Evolutionary conservation across 2,113 vertebrate genomes (phyloP), one percentile per base, ranked within the genome.

Genomic region (Ranitomeya variabilis): DNA sequence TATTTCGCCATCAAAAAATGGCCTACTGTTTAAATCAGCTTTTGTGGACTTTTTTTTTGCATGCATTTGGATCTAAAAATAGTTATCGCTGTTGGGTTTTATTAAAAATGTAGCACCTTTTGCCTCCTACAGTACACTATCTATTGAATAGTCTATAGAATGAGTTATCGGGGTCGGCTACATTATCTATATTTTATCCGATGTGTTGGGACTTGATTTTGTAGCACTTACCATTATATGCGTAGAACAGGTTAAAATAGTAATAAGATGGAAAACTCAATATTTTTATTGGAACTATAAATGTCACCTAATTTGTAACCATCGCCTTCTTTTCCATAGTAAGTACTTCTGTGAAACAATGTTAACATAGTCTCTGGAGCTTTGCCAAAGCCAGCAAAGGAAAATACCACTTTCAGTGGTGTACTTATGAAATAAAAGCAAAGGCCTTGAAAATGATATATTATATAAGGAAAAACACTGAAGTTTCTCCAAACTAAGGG

Each of bases 251-350:
- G 37, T 64, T 64, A 64, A 64, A 31, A 31, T 14, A 69, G n/a
- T 69, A 69, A 23, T 4, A 23, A 23, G 23, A 69, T 21, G 8
- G 7, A n/a, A 10, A 23, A 67, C 21, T 23, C 8, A 3, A n/a
- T 67, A 23, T 67, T 67, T 23, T 23, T 11, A 67, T n/a, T 8
- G 9, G 21, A 67, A 23, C 66, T 67, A 67, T 11, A 23, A 26
- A 71, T 31, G 3, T 71, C 31, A 31, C n/a, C 67, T 31, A 8
- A 74, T 37, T 16, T n/a, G 19, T 51, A 77, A 87, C 55, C 64
- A 45, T 19, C 54, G 73, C 14, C 52, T 71, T 87, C 37, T 81
- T 79, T 78, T 26, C 60, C 76, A 55, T 67, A n/a, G 26, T 55
- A 54, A 57, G 80, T 59, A 71, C 86, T 52, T 57, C 19, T 57